These are phyloP conservation scores for Sphyrna mokarran DNA, from an alignment of 2,113 vertebrate genomes.

Conservation along the genomic window DNA sequence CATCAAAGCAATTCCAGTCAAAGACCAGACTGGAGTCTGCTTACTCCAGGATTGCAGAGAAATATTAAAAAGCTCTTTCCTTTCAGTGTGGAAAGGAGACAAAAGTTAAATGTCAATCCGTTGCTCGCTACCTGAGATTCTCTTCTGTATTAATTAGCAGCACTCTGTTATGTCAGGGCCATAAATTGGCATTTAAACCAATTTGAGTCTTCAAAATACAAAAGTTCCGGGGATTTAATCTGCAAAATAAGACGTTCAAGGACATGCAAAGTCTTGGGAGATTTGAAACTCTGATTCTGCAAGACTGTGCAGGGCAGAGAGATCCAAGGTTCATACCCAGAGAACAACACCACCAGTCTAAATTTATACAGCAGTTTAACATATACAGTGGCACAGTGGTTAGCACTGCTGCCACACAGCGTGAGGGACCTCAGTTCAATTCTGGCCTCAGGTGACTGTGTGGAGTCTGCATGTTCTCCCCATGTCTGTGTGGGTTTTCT, in stretches of 20 bases:
- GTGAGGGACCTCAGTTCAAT: no score
- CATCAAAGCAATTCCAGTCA: conserved; percentile 8
- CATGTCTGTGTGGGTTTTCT: no score
- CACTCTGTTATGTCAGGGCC: background rate
- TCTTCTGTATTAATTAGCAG: background rate
- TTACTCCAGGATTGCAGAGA: background rate
- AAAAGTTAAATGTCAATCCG: no score
- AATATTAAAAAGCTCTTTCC: background rate
- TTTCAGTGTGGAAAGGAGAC: background rate
- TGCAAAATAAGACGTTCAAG: background rate
- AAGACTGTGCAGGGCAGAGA: background rate
- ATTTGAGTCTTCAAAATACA: background rate
- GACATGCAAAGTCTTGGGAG: background rate
- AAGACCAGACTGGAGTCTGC: background rate
- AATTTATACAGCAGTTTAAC: background rate
- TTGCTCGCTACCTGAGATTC: background rate
- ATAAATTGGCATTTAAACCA: background rate
- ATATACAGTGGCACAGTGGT: no score
- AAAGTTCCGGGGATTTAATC: background rate
- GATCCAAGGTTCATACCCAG: background rate
- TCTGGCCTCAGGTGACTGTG: no score
- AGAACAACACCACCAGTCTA: background rate
- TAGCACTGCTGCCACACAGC: no score
- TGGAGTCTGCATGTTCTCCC: no score
- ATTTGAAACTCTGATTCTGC: background rate